Evolutionary conservation across 2,797 vertebrate genomes (phyloP), one percentile per base, ranked within the genome.

Genomic region (Hephaestus fuliginosus): DNA sequence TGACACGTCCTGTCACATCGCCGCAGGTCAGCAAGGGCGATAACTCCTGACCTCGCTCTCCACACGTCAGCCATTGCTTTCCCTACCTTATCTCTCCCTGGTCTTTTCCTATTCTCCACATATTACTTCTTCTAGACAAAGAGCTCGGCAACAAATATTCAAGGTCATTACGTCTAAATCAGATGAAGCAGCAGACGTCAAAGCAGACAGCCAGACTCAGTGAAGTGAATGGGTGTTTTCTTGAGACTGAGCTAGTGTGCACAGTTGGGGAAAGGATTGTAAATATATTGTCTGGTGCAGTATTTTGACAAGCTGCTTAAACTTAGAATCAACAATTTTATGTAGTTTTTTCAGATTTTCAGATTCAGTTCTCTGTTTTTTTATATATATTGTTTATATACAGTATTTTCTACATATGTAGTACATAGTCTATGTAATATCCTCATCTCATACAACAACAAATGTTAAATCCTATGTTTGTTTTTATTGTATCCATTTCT

Each of bases 41-140:
- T 89, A 90, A 78, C 74, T 70, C 41, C 48, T 82, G 75, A 88
- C 82, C 85, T 82, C 48, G 62, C 44, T 67, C 68, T 87, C 83
- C 72, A 70, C 81, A 85, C 80, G 63, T 80, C 57, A 74, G 78
- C 55, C 70, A 2, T 51, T 6, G 11, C 15, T 58, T 70, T 70
- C 61, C 55, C 33, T 65, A 20, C 49, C 57, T 76, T 80, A 69
- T 89, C 79, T 77, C 13, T 60, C 57, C 44, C 25, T 22, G 52
- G 28, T 33, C 62, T 14, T 3, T 46, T 57, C 20, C 63, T 63
- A 33, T 44, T 67, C 28, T n/a, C 9, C 11, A 9, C 57, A 7
- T 33, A 18, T 67, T 73, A 36, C 22, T 9, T 72, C 44, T 56
- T 63, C 17, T 51, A 44, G 62, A 56, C 30, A 63, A 22, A 66